Percentiles rank a stretch among this genome's conserved stretches.
Conservation (phyloP, 2,797 vertebrate species). For the Siniperca undulata region DNA sequence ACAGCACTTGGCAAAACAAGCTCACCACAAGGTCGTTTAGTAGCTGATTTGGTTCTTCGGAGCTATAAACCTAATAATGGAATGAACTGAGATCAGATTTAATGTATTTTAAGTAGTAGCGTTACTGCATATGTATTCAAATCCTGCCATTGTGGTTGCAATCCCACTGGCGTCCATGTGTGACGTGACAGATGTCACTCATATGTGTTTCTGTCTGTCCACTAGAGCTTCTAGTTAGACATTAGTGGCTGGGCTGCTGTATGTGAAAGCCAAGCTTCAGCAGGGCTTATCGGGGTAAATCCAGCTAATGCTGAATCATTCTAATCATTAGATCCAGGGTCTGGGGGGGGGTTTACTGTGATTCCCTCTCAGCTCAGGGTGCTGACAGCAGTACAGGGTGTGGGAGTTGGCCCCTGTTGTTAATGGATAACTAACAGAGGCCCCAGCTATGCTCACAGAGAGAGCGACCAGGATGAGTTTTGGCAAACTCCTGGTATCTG, state of each 20-base stretch:
- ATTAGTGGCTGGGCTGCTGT: constrained; percentile 4
- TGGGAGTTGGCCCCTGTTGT: constrained; percentile 4
- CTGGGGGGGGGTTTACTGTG: constrained; percentile 43
- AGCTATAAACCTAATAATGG: not conserved
- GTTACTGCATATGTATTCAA: not conserved
- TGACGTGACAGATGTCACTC: not conserved
- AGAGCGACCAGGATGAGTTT: constrained; percentile 5
- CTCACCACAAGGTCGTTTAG: not conserved
- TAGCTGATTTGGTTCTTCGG: not conserved
- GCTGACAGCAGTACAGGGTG: constrained; percentile 39
- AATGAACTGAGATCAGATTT: not conserved
- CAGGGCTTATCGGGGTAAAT: constrained; percentile 54
- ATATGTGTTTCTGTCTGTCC: not conserved
- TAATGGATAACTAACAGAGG: constrained; percentile 27
- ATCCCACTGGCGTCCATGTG: not conserved
- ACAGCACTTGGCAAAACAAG: not conserved
- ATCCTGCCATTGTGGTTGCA: not conserved
- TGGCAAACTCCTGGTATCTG: constrained; percentile 13
- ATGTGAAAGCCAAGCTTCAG: constrained; percentile 46
- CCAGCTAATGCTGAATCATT: constrained; percentile 65
- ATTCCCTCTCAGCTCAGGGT: constrained; percentile 12
- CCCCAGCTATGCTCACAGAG: not conserved
- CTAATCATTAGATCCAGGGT: constrained; percentile 44
- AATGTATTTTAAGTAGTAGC: not conserved
- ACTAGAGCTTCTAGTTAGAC: not conserved